Conservation (phyloP, 2,113 vertebrate species). For the Zosterops pallidus region DNA sequence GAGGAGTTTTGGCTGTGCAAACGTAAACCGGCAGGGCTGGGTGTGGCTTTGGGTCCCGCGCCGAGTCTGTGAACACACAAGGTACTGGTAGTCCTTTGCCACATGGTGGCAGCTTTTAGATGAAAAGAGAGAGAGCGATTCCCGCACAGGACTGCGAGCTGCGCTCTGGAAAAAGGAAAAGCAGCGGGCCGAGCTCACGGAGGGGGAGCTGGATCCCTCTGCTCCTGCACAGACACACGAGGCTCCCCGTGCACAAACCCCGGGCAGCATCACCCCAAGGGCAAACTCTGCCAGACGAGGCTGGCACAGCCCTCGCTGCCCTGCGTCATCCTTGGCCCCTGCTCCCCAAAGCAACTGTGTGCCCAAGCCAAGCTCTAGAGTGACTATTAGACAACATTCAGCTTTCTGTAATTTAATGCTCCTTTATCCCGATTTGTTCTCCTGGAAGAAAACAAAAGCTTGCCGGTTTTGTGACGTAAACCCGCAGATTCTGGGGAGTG, state of each 20-base stretch:
- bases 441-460: not conserved
- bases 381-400: not conserved
- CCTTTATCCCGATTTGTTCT: not conserved
- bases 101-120: slow-evolving; percentile 60
- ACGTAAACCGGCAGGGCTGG: not conserved
- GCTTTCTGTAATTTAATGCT: not conserved
- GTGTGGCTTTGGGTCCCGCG: not conserved
- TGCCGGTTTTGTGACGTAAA: not conserved
- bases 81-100: not conserved
- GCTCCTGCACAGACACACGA: not conserved
- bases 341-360: fast-evolving
- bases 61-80: not conserved
- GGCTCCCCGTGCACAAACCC: not conserved
- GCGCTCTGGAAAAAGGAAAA: not conserved
- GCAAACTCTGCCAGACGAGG: not conserved
- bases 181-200: not conserved
- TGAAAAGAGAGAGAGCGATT: not conserved
- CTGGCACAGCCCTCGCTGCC: not conserved
- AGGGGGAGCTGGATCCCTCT: fast-evolving
- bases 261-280: not conserved
- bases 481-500: not conserved
- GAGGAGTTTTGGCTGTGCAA: not conserved
- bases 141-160: not conserved
- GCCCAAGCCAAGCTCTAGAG: not conserved
- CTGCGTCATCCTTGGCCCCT: fast-evolving